phyloP scores from a whole-genome alignment of 2,888 invertebrate genomes.

The Eupithecia inturbata region DNA sequence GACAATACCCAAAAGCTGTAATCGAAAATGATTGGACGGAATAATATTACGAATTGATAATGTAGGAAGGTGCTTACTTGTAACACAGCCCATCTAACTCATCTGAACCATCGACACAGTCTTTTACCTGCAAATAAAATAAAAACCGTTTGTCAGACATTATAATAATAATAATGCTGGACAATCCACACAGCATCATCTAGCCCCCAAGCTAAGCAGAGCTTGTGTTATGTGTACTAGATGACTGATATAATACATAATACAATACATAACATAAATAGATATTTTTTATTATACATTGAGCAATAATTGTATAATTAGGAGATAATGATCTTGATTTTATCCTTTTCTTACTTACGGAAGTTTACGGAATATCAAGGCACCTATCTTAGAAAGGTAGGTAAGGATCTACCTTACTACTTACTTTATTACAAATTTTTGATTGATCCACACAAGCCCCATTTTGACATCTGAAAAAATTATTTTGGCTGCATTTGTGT shows the following conservation, averaged over 20 bases:
- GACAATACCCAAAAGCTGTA: neutral
- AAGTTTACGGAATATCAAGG: too few relatives aligned
- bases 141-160: too few relatives aligned
- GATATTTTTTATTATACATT: too few relatives aligned
- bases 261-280: too few relatives aligned
- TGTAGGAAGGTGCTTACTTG: conserved; percentile 10
- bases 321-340: neutral
- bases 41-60: neutral
- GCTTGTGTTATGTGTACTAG: too few relatives aligned
- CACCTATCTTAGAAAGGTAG: too few relatives aligned
- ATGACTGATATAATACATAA: too few relatives aligned
- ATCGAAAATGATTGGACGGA: neutral
- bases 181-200: too few relatives aligned
- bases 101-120: conserved; percentile 24
- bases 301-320: too few relatives aligned
- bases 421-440: conserved; percentile 23
- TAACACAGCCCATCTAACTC: conserved; percentile 22
- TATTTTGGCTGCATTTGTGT: neutral
- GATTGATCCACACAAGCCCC: conserved; percentile 8
- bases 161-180: too few relatives aligned
- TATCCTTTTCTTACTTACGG: neutral
- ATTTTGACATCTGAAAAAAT: conserved; percentile 17
- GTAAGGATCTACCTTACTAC: neutral
- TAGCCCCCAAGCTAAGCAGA: too few relatives aligned
- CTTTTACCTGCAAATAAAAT: conserved; percentile 13